phyloP scores from a whole-genome alignment of 2,113 vertebrate species.

The Myrmecophaga tridactyla region DNA sequence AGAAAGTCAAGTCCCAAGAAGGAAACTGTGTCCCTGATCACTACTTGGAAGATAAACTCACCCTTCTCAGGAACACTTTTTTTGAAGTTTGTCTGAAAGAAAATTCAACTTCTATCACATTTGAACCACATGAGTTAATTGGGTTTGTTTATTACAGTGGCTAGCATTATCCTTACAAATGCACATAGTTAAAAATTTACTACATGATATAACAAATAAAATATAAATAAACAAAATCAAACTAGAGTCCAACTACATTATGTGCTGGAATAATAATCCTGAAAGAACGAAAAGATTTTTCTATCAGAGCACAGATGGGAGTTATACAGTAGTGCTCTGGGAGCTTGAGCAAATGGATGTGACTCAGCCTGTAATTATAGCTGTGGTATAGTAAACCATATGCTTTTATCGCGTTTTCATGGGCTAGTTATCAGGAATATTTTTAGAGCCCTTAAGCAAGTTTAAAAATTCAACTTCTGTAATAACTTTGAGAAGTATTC shows the following conservation, averaged over 20 bases:
- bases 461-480: neutral
- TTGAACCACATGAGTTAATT: neutral
- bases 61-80: neutral
- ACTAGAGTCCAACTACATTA: neutral
- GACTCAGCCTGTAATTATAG: neutral
- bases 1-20: neutral
- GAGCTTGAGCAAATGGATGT: neutral
- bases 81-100: neutral
- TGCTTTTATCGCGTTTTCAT: neutral
- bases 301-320: accelerated
- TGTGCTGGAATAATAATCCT: neutral
- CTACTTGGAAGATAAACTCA: neutral
- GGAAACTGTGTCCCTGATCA: neutral
- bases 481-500: neutral
- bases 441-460: neutral
- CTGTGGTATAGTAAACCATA: neutral
- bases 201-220: neutral
- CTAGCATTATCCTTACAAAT: neutral
- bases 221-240: conserved; percentile 2
- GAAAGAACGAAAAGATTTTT: neutral
- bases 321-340: neutral
- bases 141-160: neutral
- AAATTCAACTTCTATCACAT: neutral
- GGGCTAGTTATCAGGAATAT: neutral
- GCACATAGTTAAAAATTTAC: neutral